phyloP scores from a whole-genome alignment of 2,113 vertebrate species.

The Tetrao urogallus region DNA sequence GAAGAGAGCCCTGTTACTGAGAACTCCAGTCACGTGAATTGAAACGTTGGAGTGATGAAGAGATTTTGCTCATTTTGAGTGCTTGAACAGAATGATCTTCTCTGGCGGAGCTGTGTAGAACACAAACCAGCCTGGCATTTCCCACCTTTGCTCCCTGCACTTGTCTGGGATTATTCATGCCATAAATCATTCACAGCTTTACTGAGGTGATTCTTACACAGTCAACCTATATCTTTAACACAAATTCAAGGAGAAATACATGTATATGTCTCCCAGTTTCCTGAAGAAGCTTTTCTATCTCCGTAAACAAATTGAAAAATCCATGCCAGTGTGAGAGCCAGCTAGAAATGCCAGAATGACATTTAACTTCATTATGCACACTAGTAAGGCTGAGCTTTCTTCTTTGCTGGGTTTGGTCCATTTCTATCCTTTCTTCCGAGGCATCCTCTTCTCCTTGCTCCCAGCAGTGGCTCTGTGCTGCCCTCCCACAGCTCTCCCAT shows the following conservation, averaged over 20 bases:
- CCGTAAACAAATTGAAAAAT: neutral
- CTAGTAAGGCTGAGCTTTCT: neutral
- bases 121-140: constrained; percentile 15
- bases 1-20: neutral
- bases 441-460: neutral
- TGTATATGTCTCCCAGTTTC: neutral
- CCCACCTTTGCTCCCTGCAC: neutral
- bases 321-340: neutral
- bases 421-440: neutral
- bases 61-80: constrained; percentile 14
- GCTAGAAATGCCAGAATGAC: neutral
- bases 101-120: constrained; percentile 39
- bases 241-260: neutral
- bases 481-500: neutral
- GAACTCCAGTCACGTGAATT: neutral
- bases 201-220: constrained; percentile 18
- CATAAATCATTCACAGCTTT: constrained; percentile 27
- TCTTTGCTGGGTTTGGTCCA: neutral
- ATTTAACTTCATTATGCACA: neutral
- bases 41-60: neutral
- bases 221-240: constrained; percentile 9
- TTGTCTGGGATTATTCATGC: neutral
- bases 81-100: constrained; percentile 28
- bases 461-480: neutral
- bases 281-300: constrained; percentile 26